Percentiles rank a stretch among this genome's conserved stretches.
These are phyloP conservation scores for Caenorhabditis briggsae DNA, from an alignment of 1,140 invertebrate species.

Conservation along the genomic window DNA sequence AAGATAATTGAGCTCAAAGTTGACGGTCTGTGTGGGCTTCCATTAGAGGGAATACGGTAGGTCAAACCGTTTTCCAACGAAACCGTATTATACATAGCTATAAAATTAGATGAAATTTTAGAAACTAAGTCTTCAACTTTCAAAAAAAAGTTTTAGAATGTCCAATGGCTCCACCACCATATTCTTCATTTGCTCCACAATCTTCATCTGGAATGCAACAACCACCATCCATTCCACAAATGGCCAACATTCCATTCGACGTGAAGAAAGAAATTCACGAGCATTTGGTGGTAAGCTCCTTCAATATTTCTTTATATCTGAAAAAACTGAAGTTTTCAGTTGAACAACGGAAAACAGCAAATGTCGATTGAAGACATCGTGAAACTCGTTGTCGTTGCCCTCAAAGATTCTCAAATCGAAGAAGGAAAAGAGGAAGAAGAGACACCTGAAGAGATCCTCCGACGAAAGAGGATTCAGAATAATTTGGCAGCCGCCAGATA, in stretches of 20 bases:
- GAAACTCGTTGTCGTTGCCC: conserved; percentile 33
- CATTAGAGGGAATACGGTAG: too few species aligned
- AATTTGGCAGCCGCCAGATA: conserved; percentile 58
- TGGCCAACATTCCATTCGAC: neutral
- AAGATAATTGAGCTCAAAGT: too few species aligned
- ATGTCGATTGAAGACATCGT: conserved; percentile 48
- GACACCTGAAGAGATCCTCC: conserved; percentile 15
- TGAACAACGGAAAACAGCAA: conserved; percentile 22
- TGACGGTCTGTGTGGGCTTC: too few species aligned
- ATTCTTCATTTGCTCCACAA: conserved; percentile 47
- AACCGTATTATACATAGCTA: too few species aligned
- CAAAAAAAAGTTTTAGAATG: conserved; percentile 2
- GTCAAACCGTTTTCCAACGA: too few species aligned
- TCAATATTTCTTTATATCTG: neutral
- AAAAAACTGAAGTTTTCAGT: neutral
- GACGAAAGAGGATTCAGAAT: conserved; percentile 54
- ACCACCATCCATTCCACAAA: neutral
- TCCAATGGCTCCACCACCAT: conserved; percentile 39
- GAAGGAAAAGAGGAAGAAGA: conserved; percentile 39
- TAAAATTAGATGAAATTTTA: too few species aligned
- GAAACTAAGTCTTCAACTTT: neutral
- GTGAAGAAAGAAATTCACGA: conserved; percentile 38
- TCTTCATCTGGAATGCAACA: conserved; percentile 43
- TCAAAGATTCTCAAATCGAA: conserved; percentile 45
- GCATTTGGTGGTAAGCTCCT: conserved; percentile 36